Conservation (phyloP, 2,113 vertebrate genomes). For the Sander vitreus region DNA sequence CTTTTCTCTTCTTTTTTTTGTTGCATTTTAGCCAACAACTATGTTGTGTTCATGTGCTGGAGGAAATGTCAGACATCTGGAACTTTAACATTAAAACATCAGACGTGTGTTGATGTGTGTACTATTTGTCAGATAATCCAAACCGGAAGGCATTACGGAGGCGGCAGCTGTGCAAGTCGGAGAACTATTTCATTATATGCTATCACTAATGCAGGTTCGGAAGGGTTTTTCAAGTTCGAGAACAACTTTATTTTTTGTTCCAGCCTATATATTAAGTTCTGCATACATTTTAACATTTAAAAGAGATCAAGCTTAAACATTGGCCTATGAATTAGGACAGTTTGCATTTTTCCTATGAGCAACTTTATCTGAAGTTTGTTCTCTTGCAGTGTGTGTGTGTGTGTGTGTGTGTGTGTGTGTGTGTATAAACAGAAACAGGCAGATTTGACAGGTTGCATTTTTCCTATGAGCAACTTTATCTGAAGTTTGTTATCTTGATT, state of each 20-base stretch:
- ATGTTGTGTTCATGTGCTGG: background rate
- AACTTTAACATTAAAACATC: background rate
- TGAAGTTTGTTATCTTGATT: too few species aligned
- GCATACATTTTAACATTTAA: too few species aligned
- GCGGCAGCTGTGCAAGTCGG: background rate
- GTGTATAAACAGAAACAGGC: too few species aligned
- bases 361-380: too few species aligned
- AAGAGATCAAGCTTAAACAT: too few species aligned
- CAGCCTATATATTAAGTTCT: background rate
- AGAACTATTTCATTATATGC: background rate
- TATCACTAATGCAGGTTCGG: background rate
- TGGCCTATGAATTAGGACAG: too few species aligned
- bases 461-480: too few species aligned
- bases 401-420: too few species aligned
- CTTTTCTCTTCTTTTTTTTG: background rate
- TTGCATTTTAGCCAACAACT: background rate
- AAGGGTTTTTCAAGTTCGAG: background rate
- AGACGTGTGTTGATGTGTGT: background rate
- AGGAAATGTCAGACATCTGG: slow-evolving; percentile 27
- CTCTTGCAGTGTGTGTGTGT: too few species aligned
- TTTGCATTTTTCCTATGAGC: too few species aligned
- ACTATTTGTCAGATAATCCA: background rate
- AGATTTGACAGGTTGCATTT: too few species aligned
- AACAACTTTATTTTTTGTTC: background rate
- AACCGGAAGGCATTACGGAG: background rate